A percentile compares a stretch with the other conserved stretches of the same genome.
phyloP scores from a whole-genome alignment of 2,888 invertebrate species.

The Epirrhoe tristata region DNA sequence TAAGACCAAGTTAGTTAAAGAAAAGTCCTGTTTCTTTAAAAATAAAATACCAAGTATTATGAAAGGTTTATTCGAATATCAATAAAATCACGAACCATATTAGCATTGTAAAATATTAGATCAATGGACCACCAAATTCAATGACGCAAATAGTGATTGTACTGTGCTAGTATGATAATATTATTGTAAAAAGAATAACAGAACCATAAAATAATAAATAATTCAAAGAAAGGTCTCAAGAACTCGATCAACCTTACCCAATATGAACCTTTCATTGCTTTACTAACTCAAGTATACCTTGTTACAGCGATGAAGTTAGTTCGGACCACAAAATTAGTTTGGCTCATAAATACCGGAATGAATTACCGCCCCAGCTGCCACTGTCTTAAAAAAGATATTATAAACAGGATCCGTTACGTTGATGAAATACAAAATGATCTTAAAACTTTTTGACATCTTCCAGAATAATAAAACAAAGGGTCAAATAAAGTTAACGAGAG shows the following conservation, averaged over 20 bases:
- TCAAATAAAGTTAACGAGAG: conserved; percentile 24
- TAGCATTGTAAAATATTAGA: no score
- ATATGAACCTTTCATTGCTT: conserved; percentile 48
- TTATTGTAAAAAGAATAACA: background rate
- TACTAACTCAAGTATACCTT: conserved; percentile 51
- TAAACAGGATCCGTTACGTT: conserved; percentile 50
- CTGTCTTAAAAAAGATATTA: conserved; percentile 50
- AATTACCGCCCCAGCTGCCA: conserved; percentile 52
- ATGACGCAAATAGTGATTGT: background rate
- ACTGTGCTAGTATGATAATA: background rate
- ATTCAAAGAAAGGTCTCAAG: conserved; percentile 39
- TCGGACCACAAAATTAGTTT: conserved; percentile 53
- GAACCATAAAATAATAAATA: conserved; percentile 26
- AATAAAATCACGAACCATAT: background rate
- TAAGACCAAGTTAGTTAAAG: no score
- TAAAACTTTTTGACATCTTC: conserved; percentile 44
- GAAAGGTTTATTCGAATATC: background rate
- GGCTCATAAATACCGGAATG: conserved; percentile 53
- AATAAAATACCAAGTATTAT: background rate
- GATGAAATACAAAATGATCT: conserved; percentile 47
- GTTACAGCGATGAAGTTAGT: conserved; percentile 56
- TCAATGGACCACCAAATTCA: background rate
- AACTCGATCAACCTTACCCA: conserved; percentile 44
- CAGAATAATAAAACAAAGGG: conserved; percentile 28
- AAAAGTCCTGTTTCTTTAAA: no score